Conservation (phyloP, 2,113 vertebrate species). For the Sceloporus tristichus region DNA sequence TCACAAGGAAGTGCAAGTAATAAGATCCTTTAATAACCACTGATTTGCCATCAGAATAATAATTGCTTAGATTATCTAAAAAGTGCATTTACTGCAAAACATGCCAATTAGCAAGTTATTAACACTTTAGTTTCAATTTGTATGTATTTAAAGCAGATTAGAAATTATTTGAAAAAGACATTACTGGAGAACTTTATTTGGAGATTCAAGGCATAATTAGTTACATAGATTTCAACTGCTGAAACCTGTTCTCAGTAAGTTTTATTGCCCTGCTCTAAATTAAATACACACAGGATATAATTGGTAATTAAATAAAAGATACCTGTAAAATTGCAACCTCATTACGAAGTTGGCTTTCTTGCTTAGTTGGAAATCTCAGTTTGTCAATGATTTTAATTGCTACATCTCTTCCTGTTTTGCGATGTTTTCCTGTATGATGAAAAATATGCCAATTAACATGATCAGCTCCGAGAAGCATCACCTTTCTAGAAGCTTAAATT, state of each 20-base stretch:
- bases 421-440: slow-evolving; percentile 90
- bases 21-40: slow-evolving; percentile 2
- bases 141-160: slow-evolving; percentile 14
- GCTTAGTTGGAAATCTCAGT: slow-evolving; percentile 96
- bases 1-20: background rate
- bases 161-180: slow-evolving; percentile 22
- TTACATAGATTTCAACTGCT: slow-evolving; percentile 11
- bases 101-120: slow-evolving; percentile 9
- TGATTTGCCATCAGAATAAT: slow-evolving; percentile 15
- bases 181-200: slow-evolving; percentile 14
- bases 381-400: slow-evolving; percentile 99
- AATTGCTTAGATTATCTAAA: background rate
- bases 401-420: slow-evolving; percentile 96
- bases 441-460: slow-evolving; percentile 52
- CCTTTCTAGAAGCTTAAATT: slow-evolving; percentile 27
- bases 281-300: slow-evolving; percentile 45
- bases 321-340: slow-evolving; percentile 99
- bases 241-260: slow-evolving; percentile 16
- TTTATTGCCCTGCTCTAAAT: slow-evolving; percentile 47
- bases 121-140: slow-evolving; percentile 36
- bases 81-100: slow-evolving; percentile 10
- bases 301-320: slow-evolving; percentile 61
- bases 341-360: slow-evolving; percentile 97
- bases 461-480: slow-evolving; percentile 45
- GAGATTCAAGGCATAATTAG: slow-evolving; percentile 16